phyloP scores from a whole-genome alignment of 2,797 vertebrate genomes.

The Pseudochirops corinnae region DNA sequence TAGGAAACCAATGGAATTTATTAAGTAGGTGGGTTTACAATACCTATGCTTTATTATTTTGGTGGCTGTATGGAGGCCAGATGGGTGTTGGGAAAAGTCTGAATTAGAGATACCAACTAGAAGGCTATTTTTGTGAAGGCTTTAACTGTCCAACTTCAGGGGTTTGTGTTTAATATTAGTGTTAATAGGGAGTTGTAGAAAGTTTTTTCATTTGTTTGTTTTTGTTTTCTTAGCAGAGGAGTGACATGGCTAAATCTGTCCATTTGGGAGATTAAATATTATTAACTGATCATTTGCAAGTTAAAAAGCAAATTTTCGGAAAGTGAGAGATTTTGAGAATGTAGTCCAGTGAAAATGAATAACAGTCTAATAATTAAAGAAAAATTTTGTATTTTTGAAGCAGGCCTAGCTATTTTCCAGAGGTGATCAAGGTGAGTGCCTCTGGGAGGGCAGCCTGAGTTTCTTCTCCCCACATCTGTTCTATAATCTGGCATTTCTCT shows the following conservation, averaged over 20 bases:
- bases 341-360: background rate
- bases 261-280: background rate
- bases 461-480: background rate
- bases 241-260: background rate
- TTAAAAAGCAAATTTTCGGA: background rate
- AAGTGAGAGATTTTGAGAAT: background rate
- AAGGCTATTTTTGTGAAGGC: background rate
- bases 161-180: background rate
- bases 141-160: background rate
- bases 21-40: background rate
- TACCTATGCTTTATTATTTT: background rate
- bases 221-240: background rate
- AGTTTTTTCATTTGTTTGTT: too few relatives aligned
- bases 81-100: background rate
- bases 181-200: background rate
- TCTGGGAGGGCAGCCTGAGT: background rate
- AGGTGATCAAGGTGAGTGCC: background rate
- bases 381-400: background rate
- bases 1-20: background rate
- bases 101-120: background rate
- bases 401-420: background rate
- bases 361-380: background rate
- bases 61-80: background rate
- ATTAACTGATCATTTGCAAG: background rate
- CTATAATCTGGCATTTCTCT: background rate